A percentile compares a stretch with the other conserved stretches of the same genome.
phyloP scores from a whole-genome alignment of 2,888 invertebrate genomes.

The Acanthacorydalis orientalis region DNA sequence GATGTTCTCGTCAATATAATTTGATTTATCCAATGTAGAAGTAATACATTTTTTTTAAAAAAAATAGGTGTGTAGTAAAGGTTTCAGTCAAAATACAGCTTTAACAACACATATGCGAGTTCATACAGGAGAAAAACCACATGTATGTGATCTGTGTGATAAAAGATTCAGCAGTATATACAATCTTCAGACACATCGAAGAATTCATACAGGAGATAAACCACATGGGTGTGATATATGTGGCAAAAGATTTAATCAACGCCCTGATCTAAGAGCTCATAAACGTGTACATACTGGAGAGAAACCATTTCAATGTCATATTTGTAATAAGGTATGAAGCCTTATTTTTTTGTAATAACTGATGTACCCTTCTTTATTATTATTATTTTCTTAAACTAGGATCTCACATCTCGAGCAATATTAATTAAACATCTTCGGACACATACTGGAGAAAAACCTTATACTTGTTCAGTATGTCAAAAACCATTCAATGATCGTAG shows the following conservation, averaged over 20 bases:
- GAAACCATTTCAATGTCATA: conserved; percentile 10
- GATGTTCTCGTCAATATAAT: no score
- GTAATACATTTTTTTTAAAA: no score
- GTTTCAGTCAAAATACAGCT: background rate
- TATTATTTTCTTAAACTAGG: background rate
- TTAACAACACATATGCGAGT: conserved; percentile 24
- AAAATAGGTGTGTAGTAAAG: no score
- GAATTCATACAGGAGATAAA: conserved; percentile 2
- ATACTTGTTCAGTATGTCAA: background rate
- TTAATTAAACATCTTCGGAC: conserved; percentile 1
- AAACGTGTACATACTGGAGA: conserved; percentile 9
- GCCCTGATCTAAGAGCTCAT: background rate
- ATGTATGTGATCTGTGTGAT: conserved; percentile 30
- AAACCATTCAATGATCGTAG: conserved; percentile 1
- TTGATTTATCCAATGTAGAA: no score
- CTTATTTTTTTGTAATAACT: conserved; percentile 6
- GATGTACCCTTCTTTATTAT: no score
- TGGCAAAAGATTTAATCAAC: background rate
- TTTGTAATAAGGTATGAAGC: conserved; percentile 10
- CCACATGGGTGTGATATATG: background rate
- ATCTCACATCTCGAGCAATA: background rate
- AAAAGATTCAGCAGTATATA: conserved; percentile 7
- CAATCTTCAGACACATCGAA: background rate
- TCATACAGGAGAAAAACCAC: conserved; percentile 35
- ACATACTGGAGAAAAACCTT: conserved; percentile 2